Evolutionary conservation across 2,888 invertebrate species (phyloP).

Genomic region (Aradus depressus): DNA sequence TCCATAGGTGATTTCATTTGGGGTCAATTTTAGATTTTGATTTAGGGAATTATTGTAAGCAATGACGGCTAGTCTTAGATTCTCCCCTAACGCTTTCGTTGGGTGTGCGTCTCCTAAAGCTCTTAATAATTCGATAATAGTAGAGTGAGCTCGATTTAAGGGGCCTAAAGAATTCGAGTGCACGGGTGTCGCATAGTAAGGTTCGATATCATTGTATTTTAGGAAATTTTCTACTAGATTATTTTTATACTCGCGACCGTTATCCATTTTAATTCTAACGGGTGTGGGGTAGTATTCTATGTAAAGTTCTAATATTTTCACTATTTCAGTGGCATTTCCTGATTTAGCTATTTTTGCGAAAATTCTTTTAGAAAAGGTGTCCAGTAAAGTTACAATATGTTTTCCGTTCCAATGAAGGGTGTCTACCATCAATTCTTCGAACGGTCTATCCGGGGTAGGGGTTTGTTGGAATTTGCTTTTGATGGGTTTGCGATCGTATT

Average conservation of each 20-base stretch:
- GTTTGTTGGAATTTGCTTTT: neutral
- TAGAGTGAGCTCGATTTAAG: conserved; percentile 2
- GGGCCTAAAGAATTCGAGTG: neutral
- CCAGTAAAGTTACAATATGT: too few relatives aligned
- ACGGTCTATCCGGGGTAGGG: neutral
- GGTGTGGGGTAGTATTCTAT: conserved; percentile 14
- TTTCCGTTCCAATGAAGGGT: too few relatives aligned
- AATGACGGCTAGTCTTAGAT: neutral
- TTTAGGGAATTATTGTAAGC: conserved; percentile 6
- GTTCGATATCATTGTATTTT: conserved; percentile 8
- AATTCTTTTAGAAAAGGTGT: too few relatives aligned
- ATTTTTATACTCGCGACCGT: conserved; percentile 10
- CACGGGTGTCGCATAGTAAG: neutral
- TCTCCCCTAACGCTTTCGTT: neutral
- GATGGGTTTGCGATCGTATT: conserved; percentile 14
- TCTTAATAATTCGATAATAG: neutral
- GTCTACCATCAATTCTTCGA: neutral
- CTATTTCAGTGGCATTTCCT: conserved; percentile 6
- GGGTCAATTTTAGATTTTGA: neutral
- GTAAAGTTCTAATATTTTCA: conserved; percentile 8
- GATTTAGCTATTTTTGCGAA: too few relatives aligned
- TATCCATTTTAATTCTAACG: conserved; percentile 1
- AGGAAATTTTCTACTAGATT: conserved; percentile 11
- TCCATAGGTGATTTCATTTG: conserved; percentile 6
- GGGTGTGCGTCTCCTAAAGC: neutral